phyloP scores from a whole-genome alignment of 2,888 invertebrate genomes.

The Hypercompe scribonia region DNA sequence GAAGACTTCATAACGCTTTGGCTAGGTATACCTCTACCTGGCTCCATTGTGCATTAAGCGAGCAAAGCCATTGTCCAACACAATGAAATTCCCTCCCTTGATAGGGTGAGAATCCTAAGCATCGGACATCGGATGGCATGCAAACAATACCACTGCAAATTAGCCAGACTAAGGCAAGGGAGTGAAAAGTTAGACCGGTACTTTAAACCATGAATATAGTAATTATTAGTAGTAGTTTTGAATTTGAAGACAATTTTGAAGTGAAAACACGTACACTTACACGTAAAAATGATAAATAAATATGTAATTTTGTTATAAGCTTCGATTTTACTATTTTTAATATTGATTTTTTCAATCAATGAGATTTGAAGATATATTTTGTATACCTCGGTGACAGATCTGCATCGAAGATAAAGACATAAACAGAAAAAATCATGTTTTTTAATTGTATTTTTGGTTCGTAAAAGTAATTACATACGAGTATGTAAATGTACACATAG shows the following conservation, averaged over 20 bases:
- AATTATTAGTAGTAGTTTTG: background rate
- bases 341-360: background rate
- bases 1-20: slow-evolving; percentile 5
- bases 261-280: too few species aligned
- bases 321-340: background rate
- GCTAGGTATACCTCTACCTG: slow-evolving; percentile 5
- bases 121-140: slow-evolving; percentile 41
- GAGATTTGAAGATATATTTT: background rate
- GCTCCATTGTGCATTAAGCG: slow-evolving; percentile 40
- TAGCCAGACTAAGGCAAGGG: slow-evolving; percentile 14
- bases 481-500: too few species aligned
- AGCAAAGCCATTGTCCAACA: slow-evolving; percentile 32
- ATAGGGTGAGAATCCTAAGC: slow-evolving; percentile 28
- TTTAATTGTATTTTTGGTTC: too few species aligned
- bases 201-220: slow-evolving; percentile 7
- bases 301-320: background rate
- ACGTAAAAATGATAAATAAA: too few species aligned
- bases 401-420: too few species aligned
- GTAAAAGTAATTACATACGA: too few species aligned
- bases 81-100: slow-evolving; percentile 35
- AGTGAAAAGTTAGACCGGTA: slow-evolving; percentile 10
- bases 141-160: slow-evolving; percentile 43
- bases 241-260: too few species aligned
- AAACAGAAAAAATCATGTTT: too few species aligned
- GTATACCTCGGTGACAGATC: too few species aligned